Conservation (phyloP, 2,797 vertebrate species). For the Numenius phaeopus region DNA sequence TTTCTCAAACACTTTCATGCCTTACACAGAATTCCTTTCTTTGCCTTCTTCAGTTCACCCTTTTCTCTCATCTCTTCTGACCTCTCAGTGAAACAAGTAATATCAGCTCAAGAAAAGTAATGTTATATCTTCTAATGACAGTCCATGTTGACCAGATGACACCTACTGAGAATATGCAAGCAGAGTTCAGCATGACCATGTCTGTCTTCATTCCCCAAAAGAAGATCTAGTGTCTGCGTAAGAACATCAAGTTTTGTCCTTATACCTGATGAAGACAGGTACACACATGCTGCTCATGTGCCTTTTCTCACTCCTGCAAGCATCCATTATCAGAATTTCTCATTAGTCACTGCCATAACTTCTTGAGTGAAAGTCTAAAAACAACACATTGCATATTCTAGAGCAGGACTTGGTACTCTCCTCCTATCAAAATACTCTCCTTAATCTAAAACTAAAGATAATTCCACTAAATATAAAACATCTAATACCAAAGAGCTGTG, state of each 20-base stretch:
- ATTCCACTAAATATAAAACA: constrained; percentile 29
- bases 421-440: background rate
- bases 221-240: background rate
- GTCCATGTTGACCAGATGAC: background rate
- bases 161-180: background rate
- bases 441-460: constrained; percentile 48
- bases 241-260: background rate
- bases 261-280: background rate
- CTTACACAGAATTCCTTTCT: background rate
- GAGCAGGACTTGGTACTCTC: background rate
- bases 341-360: background rate
- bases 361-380: background rate
- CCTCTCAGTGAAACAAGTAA: background rate
- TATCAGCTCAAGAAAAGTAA: background rate
- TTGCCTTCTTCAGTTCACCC: background rate
- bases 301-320: background rate
- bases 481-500: constrained; percentile 5
- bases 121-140: background rate
- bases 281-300: background rate
- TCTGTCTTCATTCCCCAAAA: background rate
- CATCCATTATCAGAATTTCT: background rate
- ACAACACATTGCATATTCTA: background rate
- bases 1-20: background rate
- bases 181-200: background rate
- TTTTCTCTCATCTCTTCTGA: background rate